Base-by-base conservation (phyloP, 2,113 vertebrate species). In the Telmatochromis sp. region DNA sequence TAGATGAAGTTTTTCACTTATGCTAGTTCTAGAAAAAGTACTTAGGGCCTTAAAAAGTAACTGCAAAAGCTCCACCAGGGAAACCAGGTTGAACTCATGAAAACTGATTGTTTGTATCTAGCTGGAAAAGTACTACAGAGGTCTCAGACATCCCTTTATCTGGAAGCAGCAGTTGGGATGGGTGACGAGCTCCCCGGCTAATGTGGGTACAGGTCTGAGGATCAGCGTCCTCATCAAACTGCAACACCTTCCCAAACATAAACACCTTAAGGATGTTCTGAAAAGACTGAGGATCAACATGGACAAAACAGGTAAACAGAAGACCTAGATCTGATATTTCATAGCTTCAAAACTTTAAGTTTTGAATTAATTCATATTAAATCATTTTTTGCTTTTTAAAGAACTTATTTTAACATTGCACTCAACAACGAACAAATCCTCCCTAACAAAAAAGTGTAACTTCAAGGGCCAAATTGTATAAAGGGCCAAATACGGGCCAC, bases 101-200 rank as follows among this genome's bases (percentile, higher is more conserved):
- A 50, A 6, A 57, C 7, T 23, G 15, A 21, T 57, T 81, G 23
- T 19, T 13, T 60, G 15, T 86, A 2, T 80, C 33, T 84, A 96
- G 96, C 53, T 96, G 86, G 94, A 94, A 88, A 86, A 10, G 6
- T 35, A 13, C 42, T 93, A 91, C 84, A 31, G 15, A 2, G 6
- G 47, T 37, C 80, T 93, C 50, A 65, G 54, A 81, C 87, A 95
- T 85, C 85, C 94, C 1, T 96, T 96, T 88, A 86, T 89, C 86
- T 96, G 95, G 95, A 96, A 96, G 80, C 93, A 94, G 81, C 93
- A 95, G 86, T 83, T 96, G 63, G 96, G 96, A 7, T 96, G 96
- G 93, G 94, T 97, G 89, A 92, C 89, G 13, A 96, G 94, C 81
- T 96, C 95, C 7, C 96, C 96, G 2, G 96, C 96, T 1, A 87